Evolutionary conservation across 2,797 vertebrate genomes (phyloP).

Genomic region (Ctenosaura bakeri): DNA sequence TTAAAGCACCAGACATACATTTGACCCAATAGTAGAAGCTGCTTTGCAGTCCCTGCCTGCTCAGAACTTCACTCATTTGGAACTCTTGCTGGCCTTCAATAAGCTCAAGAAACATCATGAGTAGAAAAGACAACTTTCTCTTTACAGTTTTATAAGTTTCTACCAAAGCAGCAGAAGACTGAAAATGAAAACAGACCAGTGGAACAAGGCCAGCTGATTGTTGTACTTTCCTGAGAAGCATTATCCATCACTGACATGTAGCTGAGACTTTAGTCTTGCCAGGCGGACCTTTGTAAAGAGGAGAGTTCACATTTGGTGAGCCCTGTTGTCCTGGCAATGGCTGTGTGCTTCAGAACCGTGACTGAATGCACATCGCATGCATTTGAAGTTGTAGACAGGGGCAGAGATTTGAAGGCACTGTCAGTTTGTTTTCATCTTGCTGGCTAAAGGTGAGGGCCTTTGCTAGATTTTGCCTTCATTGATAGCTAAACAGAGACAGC

Average conservation of each 20-base stretch:
- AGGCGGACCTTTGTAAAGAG: slow-evolving; percentile 44
- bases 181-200: slow-evolving; percentile 34
- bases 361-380: slow-evolving; percentile 29
- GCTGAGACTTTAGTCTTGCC: slow-evolving; percentile 31
- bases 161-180: slow-evolving; percentile 63
- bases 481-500: background rate
- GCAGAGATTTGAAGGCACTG: background rate
- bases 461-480: background rate
- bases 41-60: slow-evolving; percentile 31
- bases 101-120: slow-evolving; percentile 72
- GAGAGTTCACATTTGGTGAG: slow-evolving; percentile 22
- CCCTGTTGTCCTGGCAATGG: slow-evolving; percentile 48
- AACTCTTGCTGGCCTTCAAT: slow-evolving; percentile 63
- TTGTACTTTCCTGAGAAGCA: slow-evolving; percentile 49
- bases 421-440: slow-evolving; percentile 15
- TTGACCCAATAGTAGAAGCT: slow-evolving; percentile 68
- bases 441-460: slow-evolving; percentile 14
- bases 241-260: slow-evolving; percentile 39
- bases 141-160: slow-evolving; percentile 73
- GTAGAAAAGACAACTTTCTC: slow-evolving; percentile 72
- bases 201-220: slow-evolving; percentile 45
- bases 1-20: slow-evolving; percentile 15
- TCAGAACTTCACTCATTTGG: slow-evolving; percentile 25
- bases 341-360: slow-evolving; percentile 5
- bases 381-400: slow-evolving; percentile 40